Conservation (phyloP, 2,113 vertebrate genomes). For the Elgaria multicarinata region DNA sequence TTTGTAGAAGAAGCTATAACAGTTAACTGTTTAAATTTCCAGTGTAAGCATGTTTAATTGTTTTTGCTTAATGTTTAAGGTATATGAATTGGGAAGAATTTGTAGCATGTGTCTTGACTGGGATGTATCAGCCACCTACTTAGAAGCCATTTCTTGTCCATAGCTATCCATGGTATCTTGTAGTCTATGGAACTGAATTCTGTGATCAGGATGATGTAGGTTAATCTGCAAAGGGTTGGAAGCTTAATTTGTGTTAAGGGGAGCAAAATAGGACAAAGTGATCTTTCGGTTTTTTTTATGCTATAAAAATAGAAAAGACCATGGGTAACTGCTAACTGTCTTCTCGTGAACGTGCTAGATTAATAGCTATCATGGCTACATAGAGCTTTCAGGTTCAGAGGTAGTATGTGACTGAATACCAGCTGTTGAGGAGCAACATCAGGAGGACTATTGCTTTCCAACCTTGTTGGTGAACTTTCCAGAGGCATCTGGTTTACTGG, state of each 20-base stretch:
- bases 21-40: neutral
- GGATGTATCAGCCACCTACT: neutral
- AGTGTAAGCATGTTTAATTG: neutral
- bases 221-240: neutral
- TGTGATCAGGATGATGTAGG: neutral
- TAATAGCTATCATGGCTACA: neutral
- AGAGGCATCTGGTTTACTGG: neutral
- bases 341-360: neutral
- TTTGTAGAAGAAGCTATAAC: neutral
- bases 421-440: neutral
- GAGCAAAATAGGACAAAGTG: neutral
- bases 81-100: neutral
- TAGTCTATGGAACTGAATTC: neutral
- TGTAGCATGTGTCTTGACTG: neutral
- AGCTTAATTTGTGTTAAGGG: neutral
- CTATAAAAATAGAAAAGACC: neutral
- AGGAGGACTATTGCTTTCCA: neutral
- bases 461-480: neutral
- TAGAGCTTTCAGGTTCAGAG: neutral
- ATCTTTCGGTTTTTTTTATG: neutral
- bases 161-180: neutral
- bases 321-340: neutral
- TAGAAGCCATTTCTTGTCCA: neutral
- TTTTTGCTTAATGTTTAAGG: neutral
- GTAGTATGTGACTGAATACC: neutral